Evolutionary conservation across 2,113 vertebrate genomes (phyloP).

Genomic region (Leptocoma aspasia): DNA sequence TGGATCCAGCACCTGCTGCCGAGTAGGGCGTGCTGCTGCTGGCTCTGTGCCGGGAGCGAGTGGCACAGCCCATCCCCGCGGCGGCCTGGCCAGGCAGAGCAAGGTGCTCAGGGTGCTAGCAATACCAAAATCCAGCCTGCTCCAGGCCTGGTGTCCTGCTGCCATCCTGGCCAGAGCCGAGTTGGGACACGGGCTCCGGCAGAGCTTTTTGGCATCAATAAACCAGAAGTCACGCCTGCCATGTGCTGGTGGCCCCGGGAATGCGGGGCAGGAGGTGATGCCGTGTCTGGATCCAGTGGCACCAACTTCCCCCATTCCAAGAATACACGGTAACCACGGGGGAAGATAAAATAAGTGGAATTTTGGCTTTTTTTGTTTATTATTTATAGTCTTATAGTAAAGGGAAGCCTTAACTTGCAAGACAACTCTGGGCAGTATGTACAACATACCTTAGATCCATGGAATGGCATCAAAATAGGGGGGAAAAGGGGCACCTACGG

Average conservation of each 20-base stretch:
- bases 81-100: background rate
- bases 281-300: background rate
- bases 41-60: background rate
- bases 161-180: background rate
- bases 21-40: constrained; percentile 1
- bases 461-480: constrained; percentile 83
- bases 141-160: rapidly evolving
- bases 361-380: constrained; percentile 53
- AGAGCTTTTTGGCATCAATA: constrained; percentile 26
- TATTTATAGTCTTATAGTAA: constrained; percentile 99
- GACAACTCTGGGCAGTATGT: constrained; percentile 95
- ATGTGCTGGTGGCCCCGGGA: background rate
- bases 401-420: constrained; percentile 96
- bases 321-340: constrained; percentile 45
- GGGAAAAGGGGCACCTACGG: constrained; percentile 70
- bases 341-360: constrained; percentile 89
- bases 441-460: constrained; percentile 97
- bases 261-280: background rate
- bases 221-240: background rate
- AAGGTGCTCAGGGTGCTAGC: constrained; percentile 45
- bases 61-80: background rate
- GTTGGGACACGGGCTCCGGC: background rate
- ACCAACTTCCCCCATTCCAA: background rate
- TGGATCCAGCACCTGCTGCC: background rate
- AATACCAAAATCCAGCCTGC: constrained; percentile 60